Base-by-base conservation (phyloP, 2,113 vertebrate genomes). In the Naja naja region DNA sequence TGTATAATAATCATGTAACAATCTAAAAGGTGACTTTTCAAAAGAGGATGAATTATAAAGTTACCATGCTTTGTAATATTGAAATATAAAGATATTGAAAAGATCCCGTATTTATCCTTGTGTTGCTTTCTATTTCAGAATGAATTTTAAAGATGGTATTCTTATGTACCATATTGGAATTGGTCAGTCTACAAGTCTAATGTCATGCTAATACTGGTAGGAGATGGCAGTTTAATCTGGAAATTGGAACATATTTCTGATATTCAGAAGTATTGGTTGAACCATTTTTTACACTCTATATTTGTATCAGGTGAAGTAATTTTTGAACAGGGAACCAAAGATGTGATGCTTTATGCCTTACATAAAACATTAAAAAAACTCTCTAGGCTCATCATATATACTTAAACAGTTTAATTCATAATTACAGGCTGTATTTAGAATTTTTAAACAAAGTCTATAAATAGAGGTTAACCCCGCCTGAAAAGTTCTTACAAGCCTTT, bases 381-480 rank as follows among this genome's bases (percentile, higher is more conserved):
- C 74, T 81, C 74, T 39, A 81, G 45, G 45, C 93, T 43, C 89
- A 94, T 64, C 89, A 97, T 98, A 95, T 93, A 92, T 98, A 97
- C 93, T 97, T 98, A 96, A 97, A 97, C 93, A 96, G 97, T 98
- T 98, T 98, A 98, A 95, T 96, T 98, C 94, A 97, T 98, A 98
- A 98, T 99, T 98, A 98, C 98, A 99, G 97, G 97, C 97, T 98
- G 97, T 96, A 98, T 97, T 98, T 98, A 98, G 98, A 97, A 97
- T 98, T 98, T 97, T 98, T 97, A 98, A 98, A 98, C 97, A 97
- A 96, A 96, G 90, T 96, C 97, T 97, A 96, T 97, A 97, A 97
- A 98, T 97, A 98, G 94, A 97, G 94, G 94, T 95, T 97, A 97
- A 96, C 96, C 94, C 95, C 97, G 96, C 94, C 92, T 95, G 95